Evolutionary conservation across 1,140 invertebrate genomes (phyloP), one percentile per base, ranked within the genome.

Genomic region (Lordiphosa clarofinis): DNA sequence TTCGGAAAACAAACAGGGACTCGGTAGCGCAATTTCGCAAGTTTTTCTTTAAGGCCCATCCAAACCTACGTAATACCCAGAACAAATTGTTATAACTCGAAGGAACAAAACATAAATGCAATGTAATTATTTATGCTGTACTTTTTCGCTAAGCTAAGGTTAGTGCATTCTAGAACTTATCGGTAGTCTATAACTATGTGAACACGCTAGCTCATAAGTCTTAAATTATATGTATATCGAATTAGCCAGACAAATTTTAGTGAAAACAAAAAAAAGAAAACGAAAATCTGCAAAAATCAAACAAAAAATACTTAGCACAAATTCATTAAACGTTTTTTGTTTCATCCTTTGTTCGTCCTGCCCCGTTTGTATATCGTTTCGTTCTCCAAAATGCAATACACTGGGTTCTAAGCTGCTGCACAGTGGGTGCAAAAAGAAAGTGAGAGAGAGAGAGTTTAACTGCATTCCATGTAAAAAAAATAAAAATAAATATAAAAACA

Each of bases 91-190:
- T 43, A 11, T 11, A 43, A 43, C 2, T 11, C 8, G 21, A 40
- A 39, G 10, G 2, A n/a, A 37, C 46, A 49, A 21, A 50, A 37
- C n/a, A 28, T 9, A 40, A 37, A 78, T 84, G 73, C 84, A 82
- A 82, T 86, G 78, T 84, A 84, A 78, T 84, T 79, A 84, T 84
- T 84, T 84, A 84, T 84, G 79, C 79, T 86, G 78, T 84, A 86
- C 73, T 84, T 78, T 86, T 7, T 78, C 61, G 73, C 78, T 84
- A 84, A 86, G 71, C 74, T 88, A 88, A 88, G 86, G 86, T 88
- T 88, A 88, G 87, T 88, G 86, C 87, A 88, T 88, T 88, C 76
- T 82, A 78, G 73, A 84, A 86, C 58, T 50, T 84, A 84, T 84
- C 78, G 68, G 61, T 87, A 86, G 73, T 73, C 66, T 82, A 37